Evolutionary conservation across 37 sponge, comb jelly and placozoan genomes (phyloP), one percentile per base, ranked within the genome.

Genomic region (Ianthella basta): DNA sequence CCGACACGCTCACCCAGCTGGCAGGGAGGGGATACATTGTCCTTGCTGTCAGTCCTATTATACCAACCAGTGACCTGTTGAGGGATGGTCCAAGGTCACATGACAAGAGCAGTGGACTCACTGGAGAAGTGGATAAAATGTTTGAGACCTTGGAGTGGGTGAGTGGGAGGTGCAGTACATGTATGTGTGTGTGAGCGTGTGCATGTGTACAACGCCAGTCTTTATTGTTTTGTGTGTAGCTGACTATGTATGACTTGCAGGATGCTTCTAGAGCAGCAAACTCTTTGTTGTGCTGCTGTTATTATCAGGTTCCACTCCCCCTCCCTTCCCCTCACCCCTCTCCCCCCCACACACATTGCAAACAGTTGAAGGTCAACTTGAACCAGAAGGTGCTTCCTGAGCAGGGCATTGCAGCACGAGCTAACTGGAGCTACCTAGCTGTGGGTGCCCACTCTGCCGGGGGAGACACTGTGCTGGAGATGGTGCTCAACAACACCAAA

Each of bases 11-110:
- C 39, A 30, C 53, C 25, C 55, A 82, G 39, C 32, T 91, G 5
- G 85, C 91, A 30, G 57, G 79, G 55, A 75, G 81, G 60, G 91
- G 91, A 0, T 87, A 85, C 57, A 72, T 91, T 8, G 56, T 91
- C 23, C 30, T 83, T 50, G 66, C 66, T 15, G 59, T 85, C 15
- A 87, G 87, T 33, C 32, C 66, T 39, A 67, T 54, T 15, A 8
- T 82, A 27, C 82, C 82, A 37, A 63, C 39, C 50, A 44, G 50
- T 44, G 50, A 44, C 21, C 39, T 70, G n/a, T n/a, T n/a, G 18
- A 54, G 36, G 36, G 55, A 84, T 70, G 74, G 84, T 50, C 16
- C 18, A 69, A 33, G 1, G 34, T 32, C 34, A 32, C 33, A 69
- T 30, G 50, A 3, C 50, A 30, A 30, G 1, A 69, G 29, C 27